Conservation (phyloP, 1,140 invertebrate species). For the Trichogramma pretiosum region DNA sequence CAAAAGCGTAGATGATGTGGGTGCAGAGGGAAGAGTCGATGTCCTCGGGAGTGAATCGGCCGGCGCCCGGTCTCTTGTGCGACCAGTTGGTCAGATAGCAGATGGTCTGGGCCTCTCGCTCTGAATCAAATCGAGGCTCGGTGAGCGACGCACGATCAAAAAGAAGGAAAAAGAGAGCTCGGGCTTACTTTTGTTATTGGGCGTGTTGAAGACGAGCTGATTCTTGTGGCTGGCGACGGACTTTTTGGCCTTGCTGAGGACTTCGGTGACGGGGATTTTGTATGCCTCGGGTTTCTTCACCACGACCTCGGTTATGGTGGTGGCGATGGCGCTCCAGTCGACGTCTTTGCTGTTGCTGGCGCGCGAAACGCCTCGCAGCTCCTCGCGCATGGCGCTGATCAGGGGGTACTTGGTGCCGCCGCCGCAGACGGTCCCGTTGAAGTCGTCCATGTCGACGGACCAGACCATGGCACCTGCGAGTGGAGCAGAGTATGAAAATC, state of each 20-base stretch:
- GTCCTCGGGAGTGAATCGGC: constrained; percentile 79
- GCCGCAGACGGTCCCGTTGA: constrained; percentile 73
- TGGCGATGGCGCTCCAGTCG: constrained; percentile 71
- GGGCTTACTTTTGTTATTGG: constrained; percentile 39
- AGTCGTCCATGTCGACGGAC: constrained; percentile 96
- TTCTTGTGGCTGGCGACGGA: constrained; percentile 58
- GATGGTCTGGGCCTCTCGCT: constrained; percentile 71
- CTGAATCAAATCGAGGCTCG: too few species aligned
- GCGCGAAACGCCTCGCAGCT: constrained; percentile 71
- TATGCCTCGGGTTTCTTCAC: constrained; percentile 68
- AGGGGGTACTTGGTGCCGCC: constrained; percentile 81
- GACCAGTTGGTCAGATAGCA: constrained; percentile 95
- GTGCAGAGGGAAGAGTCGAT: constrained; percentile 83
- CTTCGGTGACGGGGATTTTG: constrained; percentile 67
- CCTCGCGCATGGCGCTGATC: constrained; percentile 86
- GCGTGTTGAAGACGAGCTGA: constrained; percentile 47
- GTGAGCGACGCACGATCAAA: constrained; percentile 1
- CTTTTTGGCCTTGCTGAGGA: constrained; percentile 54
- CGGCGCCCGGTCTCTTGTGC: constrained; percentile 73
- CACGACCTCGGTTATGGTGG: constrained; percentile 48
- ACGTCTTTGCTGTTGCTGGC: constrained; percentile 74
- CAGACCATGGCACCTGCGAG: constrained; percentile 86
- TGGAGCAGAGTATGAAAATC: too few species aligned
- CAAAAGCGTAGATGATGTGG: constrained; percentile 89
- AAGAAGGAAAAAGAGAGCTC: constrained; percentile 29